Conservation (phyloP, 2,797 vertebrate species). For the Acanthurus tractus region DNA sequence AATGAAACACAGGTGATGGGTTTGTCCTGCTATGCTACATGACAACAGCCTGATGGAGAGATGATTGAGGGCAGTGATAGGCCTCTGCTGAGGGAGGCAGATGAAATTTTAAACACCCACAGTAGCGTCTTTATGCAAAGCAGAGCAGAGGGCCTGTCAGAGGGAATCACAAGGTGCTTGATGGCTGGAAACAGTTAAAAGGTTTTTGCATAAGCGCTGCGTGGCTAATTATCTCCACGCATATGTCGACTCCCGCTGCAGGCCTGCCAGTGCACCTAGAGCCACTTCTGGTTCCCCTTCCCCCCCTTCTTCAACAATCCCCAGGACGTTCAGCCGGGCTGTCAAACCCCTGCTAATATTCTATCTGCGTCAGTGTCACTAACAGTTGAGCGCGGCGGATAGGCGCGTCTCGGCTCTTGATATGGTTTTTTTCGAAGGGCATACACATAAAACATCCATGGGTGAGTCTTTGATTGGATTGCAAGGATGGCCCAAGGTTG, state of each 20-base stretch:
- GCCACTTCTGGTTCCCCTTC: slow-evolving; percentile 12
- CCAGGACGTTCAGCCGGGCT: slow-evolving; percentile 36
- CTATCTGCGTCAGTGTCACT: slow-evolving; percentile 39
- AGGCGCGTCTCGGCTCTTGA: background rate
- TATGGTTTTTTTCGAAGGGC: slow-evolving; percentile 31
- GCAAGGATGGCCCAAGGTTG: slow-evolving; percentile 54
- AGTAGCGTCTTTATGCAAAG: slow-evolving; percentile 54
- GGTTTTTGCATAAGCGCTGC: slow-evolving; percentile 41
- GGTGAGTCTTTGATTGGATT: slow-evolving; percentile 28
- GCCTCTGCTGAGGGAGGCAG: slow-evolving; percentile 32
- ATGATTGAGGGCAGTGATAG: slow-evolving; percentile 36
- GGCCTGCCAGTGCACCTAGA: slow-evolving; percentile 29
- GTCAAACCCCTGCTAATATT: slow-evolving; percentile 43
- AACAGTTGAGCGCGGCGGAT: background rate
- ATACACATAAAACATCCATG: slow-evolving; percentile 10
- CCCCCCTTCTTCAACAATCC: slow-evolving; percentile 14
- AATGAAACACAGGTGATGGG: slow-evolving; percentile 47
- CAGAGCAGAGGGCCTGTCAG: slow-evolving; percentile 54
- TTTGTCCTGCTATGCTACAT: slow-evolving; percentile 49
- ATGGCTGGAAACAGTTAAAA: slow-evolving; percentile 64
- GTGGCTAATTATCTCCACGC: slow-evolving; percentile 55
- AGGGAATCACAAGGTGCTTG: slow-evolving; percentile 51
- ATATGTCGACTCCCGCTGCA: slow-evolving; percentile 46
- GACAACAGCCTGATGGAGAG: slow-evolving; percentile 45
- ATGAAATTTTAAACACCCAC: slow-evolving; percentile 68